Evolutionary conservation across 2,113 vertebrate genomes (phyloP), one percentile per base, ranked within the genome.

Genomic region (Varanus komodoensis): DNA sequence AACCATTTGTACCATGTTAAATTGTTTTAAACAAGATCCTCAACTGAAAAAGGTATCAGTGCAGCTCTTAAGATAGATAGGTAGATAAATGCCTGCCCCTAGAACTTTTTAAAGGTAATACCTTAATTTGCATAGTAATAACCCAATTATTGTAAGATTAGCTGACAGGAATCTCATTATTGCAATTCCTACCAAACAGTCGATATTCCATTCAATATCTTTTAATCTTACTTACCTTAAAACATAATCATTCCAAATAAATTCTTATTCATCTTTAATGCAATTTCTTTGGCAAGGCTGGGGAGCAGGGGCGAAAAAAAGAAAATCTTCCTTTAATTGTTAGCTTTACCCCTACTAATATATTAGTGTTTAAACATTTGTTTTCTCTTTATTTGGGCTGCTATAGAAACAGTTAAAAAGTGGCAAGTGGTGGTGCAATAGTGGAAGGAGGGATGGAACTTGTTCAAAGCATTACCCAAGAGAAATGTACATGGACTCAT

Each of bases 81-180:
- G 96, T 95, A 97, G 96, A 96, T 95, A 96, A 97, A 97, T 94
- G 90, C 92, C 91, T 96, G 95, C 95, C 94, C 96, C 93, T 94
- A 96, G 95, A 95, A 96, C 95, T 95, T 91, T 94, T 95, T 95
- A 93, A 94, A 97, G 97, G 96, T 97, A 97, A 97, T 97, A 97
- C 96, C 97, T 97, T 97, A 96, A 98, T 97, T 97, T 97, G 96
- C 97, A 98, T 97, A 97, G 97, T 97, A 97, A 98, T 97, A 97
- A 97, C 97, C 97, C 97, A 97, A 97, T 97, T 97, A 97, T 96
- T 92, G 93, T 96, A 97, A 97, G 97, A 98, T 97, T 97, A 97
- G 97, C 95, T 96, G 96, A 97, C 97, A 97, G 96, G 97, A 97
- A 97, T 97, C 97, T 97, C 97, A 97, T 97, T 97, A 97, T 96